Evolutionary conservation across 2,888 invertebrate species (phyloP).

Genomic region (Acronicta psi): DNA sequence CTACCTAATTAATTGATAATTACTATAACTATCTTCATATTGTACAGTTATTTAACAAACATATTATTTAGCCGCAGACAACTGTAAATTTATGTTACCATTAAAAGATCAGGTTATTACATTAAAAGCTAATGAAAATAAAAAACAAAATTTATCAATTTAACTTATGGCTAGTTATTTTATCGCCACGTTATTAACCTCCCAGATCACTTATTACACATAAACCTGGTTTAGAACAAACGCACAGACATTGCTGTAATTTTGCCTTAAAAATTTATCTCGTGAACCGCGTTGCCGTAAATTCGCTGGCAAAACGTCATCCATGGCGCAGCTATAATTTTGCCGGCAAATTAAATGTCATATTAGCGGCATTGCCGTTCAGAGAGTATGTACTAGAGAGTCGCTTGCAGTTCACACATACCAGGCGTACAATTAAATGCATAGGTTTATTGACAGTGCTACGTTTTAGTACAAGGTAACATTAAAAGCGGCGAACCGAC

Average conservation of each 20-base stretch:
- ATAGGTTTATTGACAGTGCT: slow-evolving; percentile 62
- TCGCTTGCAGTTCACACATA: slow-evolving; percentile 72
- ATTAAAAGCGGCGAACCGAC: slow-evolving; percentile 16
- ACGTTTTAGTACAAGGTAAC: slow-evolving; percentile 22
- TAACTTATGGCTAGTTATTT: background rate
- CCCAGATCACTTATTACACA: background rate
- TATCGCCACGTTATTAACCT: background rate
- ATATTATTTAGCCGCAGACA: too few species aligned
- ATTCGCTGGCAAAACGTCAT: slow-evolving; percentile 1
- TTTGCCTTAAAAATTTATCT: slow-evolving; percentile 15
- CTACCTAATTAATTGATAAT: too few species aligned
- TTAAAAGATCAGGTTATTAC: background rate
- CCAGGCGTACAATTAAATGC: slow-evolving; percentile 70
- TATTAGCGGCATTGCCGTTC: slow-evolving; percentile 32
- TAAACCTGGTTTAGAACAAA: slow-evolving; percentile 3
- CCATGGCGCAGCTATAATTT: slow-evolving; percentile 11
- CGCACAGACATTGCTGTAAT: background rate
- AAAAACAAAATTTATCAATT: background rate
- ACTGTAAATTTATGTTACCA: too few species aligned
- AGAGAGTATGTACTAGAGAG: slow-evolving; percentile 32
- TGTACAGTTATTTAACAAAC: too few species aligned
- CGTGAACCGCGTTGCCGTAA: slow-evolving; percentile 10
- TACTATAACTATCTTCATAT: too few species aligned
- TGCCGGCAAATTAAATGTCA: slow-evolving; percentile 53
- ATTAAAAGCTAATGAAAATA: background rate